phyloP scores from a whole-genome alignment of 2,797 vertebrate species.

The Chelon labrosus region DNA sequence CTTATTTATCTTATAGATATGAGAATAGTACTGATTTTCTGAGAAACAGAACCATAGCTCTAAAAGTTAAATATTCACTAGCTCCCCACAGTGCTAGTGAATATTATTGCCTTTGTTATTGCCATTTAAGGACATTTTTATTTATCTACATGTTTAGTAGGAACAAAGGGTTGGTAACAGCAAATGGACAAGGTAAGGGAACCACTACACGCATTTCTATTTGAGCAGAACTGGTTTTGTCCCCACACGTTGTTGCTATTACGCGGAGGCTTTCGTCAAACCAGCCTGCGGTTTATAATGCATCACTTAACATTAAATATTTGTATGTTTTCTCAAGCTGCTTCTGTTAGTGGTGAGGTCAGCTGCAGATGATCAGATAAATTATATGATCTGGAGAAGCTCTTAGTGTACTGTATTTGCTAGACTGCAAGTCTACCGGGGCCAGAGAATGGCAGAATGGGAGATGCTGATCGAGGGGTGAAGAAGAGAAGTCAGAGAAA shows the following conservation, averaged over 20 bases:
- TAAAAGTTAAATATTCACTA: too few relatives aligned
- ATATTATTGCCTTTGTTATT: too few relatives aligned
- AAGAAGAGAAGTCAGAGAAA: constrained; percentile 32
- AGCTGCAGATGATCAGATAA: constrained; percentile 45
- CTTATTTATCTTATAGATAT: too few relatives aligned
- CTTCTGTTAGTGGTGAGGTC: constrained; percentile 25
- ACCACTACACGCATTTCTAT: not conserved
- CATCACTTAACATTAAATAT: constrained; percentile 53
- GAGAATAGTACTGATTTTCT: too few relatives aligned
- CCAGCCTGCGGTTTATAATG: constrained; percentile 27
- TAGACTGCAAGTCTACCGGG: constrained; percentile 27
- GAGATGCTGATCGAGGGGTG: constrained; percentile 45
- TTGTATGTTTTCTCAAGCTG: constrained; percentile 23
- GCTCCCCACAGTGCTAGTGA: too few relatives aligned
- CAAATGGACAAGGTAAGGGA: too few relatives aligned
- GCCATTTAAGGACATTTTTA: too few relatives aligned
- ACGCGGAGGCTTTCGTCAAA: not conserved
- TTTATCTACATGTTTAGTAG: too few relatives aligned
- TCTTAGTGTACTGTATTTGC: constrained; percentile 36
- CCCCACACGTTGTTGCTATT: not conserved
- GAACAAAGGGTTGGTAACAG: too few relatives aligned
- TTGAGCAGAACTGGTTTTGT: not conserved
- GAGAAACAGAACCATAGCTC: too few relatives aligned
- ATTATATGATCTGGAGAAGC: constrained; percentile 43
- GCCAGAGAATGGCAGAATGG: constrained; percentile 41